Conservation (phyloP, 2,888 invertebrate species). For the Drosophila antonietae region DNA sequence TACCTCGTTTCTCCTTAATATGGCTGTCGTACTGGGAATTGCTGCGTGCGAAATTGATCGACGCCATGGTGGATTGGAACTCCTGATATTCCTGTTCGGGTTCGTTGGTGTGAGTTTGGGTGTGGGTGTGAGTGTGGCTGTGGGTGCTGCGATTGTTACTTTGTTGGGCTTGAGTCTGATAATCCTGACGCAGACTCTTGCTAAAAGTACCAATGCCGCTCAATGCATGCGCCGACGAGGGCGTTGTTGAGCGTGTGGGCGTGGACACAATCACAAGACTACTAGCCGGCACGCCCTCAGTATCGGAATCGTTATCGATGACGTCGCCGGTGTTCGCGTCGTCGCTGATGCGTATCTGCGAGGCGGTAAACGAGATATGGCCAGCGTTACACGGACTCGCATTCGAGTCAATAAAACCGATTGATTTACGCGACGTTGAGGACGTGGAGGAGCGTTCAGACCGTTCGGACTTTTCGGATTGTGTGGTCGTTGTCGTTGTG, state of each 20-base stretch:
- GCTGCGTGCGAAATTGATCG: slow-evolving; percentile 90
- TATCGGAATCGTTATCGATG: slow-evolving; percentile 81
- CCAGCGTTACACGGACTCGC: slow-evolving; percentile 26
- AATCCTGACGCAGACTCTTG: slow-evolving; percentile 78
- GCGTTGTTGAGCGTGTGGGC: slow-evolving; percentile 63
- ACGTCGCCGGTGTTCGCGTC: slow-evolving; percentile 36
- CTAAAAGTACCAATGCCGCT: slow-evolving; percentile 77
- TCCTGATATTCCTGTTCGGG: slow-evolving; percentile 79
- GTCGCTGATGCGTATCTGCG: slow-evolving; percentile 55
- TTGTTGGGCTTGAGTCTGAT: slow-evolving; percentile 74
- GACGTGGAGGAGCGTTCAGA: slow-evolving; percentile 16
- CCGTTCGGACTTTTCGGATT: slow-evolving; percentile 41
- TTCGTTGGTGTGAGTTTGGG: slow-evolving; percentile 60
- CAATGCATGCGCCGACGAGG: slow-evolving; percentile 55
- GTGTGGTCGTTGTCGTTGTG: slow-evolving; percentile 46
- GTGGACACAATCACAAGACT: slow-evolving; percentile 80
- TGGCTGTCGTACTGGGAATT: slow-evolving; percentile 94
- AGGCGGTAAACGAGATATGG: slow-evolving; percentile 61
- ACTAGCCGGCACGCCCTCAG: slow-evolving; percentile 79
- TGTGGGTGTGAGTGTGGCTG: slow-evolving; percentile 62
- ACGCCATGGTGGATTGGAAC: slow-evolving; percentile 88
- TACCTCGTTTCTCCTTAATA: slow-evolving; percentile 94
- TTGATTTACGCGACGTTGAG: slow-evolving; percentile 55
- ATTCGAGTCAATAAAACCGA: slow-evolving; percentile 36
- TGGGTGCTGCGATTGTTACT: slow-evolving; percentile 53